phyloP scores from a whole-genome alignment of 2,797 vertebrate genomes.

The Tiaroga cobitis region DNA sequence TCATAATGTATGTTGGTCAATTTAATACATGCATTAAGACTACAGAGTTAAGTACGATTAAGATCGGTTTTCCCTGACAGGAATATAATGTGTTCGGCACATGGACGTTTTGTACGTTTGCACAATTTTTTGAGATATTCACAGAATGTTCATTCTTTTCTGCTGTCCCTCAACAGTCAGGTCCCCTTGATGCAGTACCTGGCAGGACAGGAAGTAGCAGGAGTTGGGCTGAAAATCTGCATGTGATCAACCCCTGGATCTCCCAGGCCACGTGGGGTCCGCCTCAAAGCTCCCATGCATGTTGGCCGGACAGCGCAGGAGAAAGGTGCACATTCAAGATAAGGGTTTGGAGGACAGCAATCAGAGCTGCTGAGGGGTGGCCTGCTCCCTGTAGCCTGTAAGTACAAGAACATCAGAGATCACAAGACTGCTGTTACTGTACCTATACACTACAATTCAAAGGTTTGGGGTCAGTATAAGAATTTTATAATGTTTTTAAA shows the following conservation, averaged over 20 bases:
- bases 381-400: slow-evolving; percentile 90
- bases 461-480: background rate
- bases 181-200: slow-evolving; percentile 27
- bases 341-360: background rate
- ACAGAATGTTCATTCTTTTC: slow-evolving; percentile 28
- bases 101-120: slow-evolving; percentile 41
- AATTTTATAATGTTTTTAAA: background rate
- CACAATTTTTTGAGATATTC: slow-evolving; percentile 31
- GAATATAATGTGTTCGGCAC: slow-evolving; percentile 41
- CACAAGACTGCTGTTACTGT: background rate
- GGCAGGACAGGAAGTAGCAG: slow-evolving; percentile 31
- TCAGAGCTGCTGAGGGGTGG: slow-evolving; percentile 89
- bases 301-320: slow-evolving; percentile 26
- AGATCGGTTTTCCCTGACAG: slow-evolving; percentile 35
- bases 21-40: slow-evolving; percentile 31
- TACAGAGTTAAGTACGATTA: slow-evolving; percentile 27
- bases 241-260: slow-evolving; percentile 37
- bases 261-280: slow-evolving; percentile 7
- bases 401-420: slow-evolving; percentile 28
- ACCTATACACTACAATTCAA: background rate
- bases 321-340: slow-evolving; percentile 21
- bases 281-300: slow-evolving; percentile 11
- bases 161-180: slow-evolving; percentile 33
- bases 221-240: slow-evolving; percentile 34
- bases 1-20: slow-evolving; percentile 5